Base-by-base conservation (phyloP, 2,888 invertebrate genomes). In the Lycaena phlaeas region DNA sequence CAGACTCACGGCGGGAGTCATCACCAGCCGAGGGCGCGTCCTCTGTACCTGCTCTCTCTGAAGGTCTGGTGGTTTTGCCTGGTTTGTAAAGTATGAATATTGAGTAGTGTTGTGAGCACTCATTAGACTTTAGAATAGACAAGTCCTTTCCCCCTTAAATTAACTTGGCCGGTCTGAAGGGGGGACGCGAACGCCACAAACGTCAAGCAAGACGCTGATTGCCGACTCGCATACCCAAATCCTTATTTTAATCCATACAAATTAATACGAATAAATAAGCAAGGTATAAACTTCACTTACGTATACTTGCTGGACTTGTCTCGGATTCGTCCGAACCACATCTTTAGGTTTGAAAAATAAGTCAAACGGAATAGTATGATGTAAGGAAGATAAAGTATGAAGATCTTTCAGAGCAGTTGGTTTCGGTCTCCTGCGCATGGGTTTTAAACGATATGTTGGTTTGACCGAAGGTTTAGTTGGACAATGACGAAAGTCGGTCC, bases 1-100 rank as follows among this genome's bases (percentile, higher is more conserved):
- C 46, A 69, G 44, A 40, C 56, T 54, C 11, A 54, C 43, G 0
- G 60, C 65, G 0, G 70, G 70, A 0, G 64, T 61, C 56, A 72
- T 66, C 3, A 53, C 38, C 3, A 55, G 39, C 2, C 57, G 49
- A 2, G 56, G 57, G 1, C 56, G 50, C 3, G 53, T 52, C 25
- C 49, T 47, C 14, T 43, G 45, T 1, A 42, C 50, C 3, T 34
- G n/a, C 18, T 49, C 51, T 22, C 38, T 48, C 7, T 52, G 51
- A 5, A 46, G 4, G 41, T 64, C 61, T 14, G 40, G 37, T 1
- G 48, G 49, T 10, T 50, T 42, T 2, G 37, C 47, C 65, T 63
- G n/a, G n/a, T n/a, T n/a, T n/a, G n/a, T n/a, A n/a, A n/a, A n/a
- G n/a, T n/a, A n/a, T n/a, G n/a, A n/a, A n/a, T n/a, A n/a, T n/a